These are phyloP conservation scores for Aquatica leii DNA, from an alignment of 2,888 invertebrate genomes.

Conservation along the genomic window DNA sequence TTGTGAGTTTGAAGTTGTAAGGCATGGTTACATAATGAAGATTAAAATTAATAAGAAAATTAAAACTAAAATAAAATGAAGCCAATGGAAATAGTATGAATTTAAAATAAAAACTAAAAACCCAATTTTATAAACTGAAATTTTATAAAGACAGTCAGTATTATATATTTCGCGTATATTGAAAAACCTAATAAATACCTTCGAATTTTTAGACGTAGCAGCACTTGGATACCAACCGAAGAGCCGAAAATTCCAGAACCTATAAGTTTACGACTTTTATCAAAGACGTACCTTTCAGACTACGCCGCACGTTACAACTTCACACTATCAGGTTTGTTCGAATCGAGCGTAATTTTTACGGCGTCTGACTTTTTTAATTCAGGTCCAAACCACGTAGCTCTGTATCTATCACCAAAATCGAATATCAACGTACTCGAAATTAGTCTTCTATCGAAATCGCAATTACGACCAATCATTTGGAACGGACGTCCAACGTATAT, in stretches of 20 bases:
- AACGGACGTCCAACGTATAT: conserved; percentile 50
- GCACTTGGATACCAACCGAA: conserved; percentile 54
- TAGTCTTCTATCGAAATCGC: conserved; percentile 61
- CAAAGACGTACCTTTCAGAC: conserved; percentile 53
- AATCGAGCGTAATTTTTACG: neutral
- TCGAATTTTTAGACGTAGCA: conserved; percentile 48
- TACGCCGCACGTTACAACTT: conserved; percentile 61
- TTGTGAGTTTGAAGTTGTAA: conserved; percentile 24
- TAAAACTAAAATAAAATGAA: conserved; percentile 14
- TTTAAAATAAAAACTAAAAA: conserved; percentile 18
- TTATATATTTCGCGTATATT: conserved; percentile 1
- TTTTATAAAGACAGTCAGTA: conserved; percentile 15
- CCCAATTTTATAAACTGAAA: conserved; percentile 15
- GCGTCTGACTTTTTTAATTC: conserved; percentile 21
- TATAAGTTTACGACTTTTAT: conserved; percentile 44
- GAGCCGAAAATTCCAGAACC: conserved; percentile 49
- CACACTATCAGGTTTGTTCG: conserved; percentile 60
- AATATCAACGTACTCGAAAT: conserved; percentile 64
- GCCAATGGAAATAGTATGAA: conserved; percentile 5
- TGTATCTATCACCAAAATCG: conserved; percentile 67
- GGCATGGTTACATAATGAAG: conserved; percentile 12
- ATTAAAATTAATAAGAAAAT: conserved; percentile 14
- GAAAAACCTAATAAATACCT: neutral
- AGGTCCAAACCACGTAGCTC: conserved; percentile 72
- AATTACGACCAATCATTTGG: conserved; percentile 39